Evolutionary conservation across 1,140 invertebrate genomes (phyloP).

Genomic region (Vanessa tameamea): DNA sequence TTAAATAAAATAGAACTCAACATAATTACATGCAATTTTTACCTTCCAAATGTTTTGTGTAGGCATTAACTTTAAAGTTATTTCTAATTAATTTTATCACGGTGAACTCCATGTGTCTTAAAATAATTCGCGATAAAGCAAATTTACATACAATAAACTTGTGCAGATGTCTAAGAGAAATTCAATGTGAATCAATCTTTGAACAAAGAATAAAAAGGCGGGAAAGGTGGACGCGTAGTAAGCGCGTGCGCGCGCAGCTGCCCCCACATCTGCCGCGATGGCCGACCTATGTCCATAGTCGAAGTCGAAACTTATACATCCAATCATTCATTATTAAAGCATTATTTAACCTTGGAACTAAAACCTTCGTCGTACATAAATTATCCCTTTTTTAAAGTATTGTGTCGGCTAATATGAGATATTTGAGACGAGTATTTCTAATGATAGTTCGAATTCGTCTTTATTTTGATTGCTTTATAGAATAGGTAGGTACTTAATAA

Average conservation of each 20-base stretch:
- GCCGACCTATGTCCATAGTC: slow-evolving; percentile 22
- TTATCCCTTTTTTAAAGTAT: slow-evolving; percentile 8
- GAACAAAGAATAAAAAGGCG: slow-evolving; percentile 49
- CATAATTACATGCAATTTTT: not conserved
- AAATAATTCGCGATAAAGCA: slow-evolving; percentile 10
- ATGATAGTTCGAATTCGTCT: no score
- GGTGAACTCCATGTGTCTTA: slow-evolving; percentile 16
- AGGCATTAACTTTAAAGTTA: not conserved
- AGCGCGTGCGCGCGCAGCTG: slow-evolving; percentile 48
- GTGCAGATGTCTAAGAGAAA: slow-evolving; percentile 43
- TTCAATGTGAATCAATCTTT: slow-evolving; percentile 47
- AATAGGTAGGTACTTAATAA: no score
- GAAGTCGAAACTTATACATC: slow-evolving; percentile 27
- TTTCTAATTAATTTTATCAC: slow-evolving; percentile 6
- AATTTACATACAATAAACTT: slow-evolving; percentile 23
- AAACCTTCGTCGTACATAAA: slow-evolving; percentile 13
- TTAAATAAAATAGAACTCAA: not conserved
- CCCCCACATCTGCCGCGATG: slow-evolving; percentile 41
- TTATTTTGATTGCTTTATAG: no score
- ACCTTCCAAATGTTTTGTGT: not conserved
- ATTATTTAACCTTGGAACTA: slow-evolving; percentile 22
- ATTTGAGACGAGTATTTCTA: not conserved
- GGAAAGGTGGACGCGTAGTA: slow-evolving; percentile 43
- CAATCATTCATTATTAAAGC: slow-evolving; percentile 38
- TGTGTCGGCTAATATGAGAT: not conserved